Evolutionary conservation across 1,140 invertebrate genomes (phyloP).

Genomic region (Gryllus bimaculatus): DNA sequence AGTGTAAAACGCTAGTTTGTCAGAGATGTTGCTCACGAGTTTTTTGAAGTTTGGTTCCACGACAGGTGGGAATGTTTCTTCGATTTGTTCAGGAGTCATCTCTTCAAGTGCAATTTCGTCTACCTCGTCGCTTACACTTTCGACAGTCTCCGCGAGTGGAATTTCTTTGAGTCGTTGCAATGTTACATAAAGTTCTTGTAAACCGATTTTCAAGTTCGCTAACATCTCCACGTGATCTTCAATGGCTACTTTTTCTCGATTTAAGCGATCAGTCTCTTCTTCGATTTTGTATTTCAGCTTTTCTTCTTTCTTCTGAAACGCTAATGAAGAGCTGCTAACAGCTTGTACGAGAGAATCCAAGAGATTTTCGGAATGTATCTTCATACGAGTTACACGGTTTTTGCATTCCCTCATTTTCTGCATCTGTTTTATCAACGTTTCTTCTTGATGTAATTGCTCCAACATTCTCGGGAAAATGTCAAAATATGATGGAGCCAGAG

Average conservation of each 20-base stretch:
- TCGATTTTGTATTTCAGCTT: neutral
- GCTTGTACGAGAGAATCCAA: neutral
- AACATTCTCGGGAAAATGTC: neutral
- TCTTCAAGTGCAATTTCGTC: neutral
- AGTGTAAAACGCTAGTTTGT: neutral
- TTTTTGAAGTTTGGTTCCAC: neutral
- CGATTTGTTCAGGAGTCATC: neutral
- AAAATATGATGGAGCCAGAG: neutral
- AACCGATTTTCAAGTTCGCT: neutral
- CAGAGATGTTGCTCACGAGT: neutral
- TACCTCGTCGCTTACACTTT: neutral
- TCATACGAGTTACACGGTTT: neutral
- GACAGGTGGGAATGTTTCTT: neutral
- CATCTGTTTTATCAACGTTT: neutral
- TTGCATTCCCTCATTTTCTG: neutral
- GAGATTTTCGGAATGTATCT: neutral
- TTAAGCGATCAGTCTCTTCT: neutral
- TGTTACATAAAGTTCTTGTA: neutral
- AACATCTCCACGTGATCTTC: neutral
- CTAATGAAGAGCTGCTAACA: neutral
- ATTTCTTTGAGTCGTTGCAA: neutral
- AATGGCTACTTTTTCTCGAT: neutral
- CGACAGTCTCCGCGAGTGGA: too few species aligned
- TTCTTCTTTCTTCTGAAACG: neutral
- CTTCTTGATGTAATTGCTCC: neutral